Evolutionary conservation across 2,113 vertebrate genomes (phyloP), one percentile per base, ranked within the genome.

Genomic region (Nettapus auritus): DNA sequence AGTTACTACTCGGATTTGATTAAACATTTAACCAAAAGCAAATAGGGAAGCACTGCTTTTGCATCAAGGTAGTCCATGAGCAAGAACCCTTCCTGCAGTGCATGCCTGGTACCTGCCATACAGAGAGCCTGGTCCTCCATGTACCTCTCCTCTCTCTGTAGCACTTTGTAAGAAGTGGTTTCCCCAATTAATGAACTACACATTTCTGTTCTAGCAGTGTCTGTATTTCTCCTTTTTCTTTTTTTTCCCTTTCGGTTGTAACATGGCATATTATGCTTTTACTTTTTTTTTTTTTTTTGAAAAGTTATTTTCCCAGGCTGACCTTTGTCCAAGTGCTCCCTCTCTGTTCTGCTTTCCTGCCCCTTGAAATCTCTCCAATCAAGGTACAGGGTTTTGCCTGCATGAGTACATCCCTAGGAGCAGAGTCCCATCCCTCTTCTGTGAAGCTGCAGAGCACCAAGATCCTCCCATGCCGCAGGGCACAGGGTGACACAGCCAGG

Each of bases 1-100:
- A 21, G 79, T 87, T 82, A 26, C 21, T 81, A 67, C 76, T 93
- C 79, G 86, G 44, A 73, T 90, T 50, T 60, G 92, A 89, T 95
- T 93, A 87, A 95, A 90, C 77, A 59, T 95, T 95, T 77, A 96
- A 66, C 93, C 55, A 8, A 79, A 94, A 77, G 83, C 74, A 95
- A 96, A 96, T 5, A 89, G 7, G 26, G 70, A 23, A 56, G 48
- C 6, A 0, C 4, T 64, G 81, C 19, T 46, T 28, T 75, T 81
- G 73, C 44, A 56, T 48, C 69, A 52, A 33, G 64, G 79, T 17
- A 42, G 64, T 28, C 23, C 0, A 0, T 8, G 38, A 86, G 52
- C 55, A 10, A 4, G 55, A 44, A 55, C 29, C 40, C 56, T 40
- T 55, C 57, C n/a, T 0, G 2, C 33, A 22, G 29, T 8, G 48